These are phyloP conservation scores for Melanotaenia pygmaea DNA, from an alignment of 2,797 vertebrate genomes.

Conservation along the genomic window DNA sequence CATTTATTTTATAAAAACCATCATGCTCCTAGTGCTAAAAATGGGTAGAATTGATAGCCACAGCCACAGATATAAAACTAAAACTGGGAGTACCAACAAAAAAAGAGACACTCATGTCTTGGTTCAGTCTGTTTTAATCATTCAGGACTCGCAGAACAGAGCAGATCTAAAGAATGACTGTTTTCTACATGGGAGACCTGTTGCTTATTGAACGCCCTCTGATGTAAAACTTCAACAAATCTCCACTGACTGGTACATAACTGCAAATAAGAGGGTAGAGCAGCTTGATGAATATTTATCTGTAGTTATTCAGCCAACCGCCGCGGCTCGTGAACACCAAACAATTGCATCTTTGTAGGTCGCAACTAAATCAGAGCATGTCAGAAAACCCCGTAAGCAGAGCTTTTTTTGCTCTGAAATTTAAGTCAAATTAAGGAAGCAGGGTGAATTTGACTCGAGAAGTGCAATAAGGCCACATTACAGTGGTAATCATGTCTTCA, in stretches of 20 bases:
- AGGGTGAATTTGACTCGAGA: conserved; percentile 54
- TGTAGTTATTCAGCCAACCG: conserved; percentile 54
- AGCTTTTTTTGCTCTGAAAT: conserved; percentile 35
- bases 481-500: conserved; percentile 52
- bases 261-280: conserved; percentile 28
- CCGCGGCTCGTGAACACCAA: conserved; percentile 42
- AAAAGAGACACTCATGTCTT: neutral
- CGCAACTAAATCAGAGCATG: conserved; percentile 44
- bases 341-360: conserved; percentile 74
- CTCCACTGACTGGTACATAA: conserved; percentile 14
- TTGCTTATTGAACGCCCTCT: neutral
- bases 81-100: neutral
- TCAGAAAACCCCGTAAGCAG: conserved; percentile 19
- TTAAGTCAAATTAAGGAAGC: conserved; percentile 59
- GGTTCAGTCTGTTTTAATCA: neutral
- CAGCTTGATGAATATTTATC: conserved; percentile 46
- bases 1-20: neutral
- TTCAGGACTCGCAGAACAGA: neutral
- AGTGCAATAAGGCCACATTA: conserved; percentile 60
- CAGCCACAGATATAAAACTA: neutral
- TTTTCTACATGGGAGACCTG: neutral
- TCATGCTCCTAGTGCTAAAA: neutral
- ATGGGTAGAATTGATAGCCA: too few relatives aligned
- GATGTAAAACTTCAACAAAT: conserved; percentile 18
- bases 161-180: neutral